Percentiles rank a stretch among this genome's conserved stretches.
Conservation (phyloP, 2,888 invertebrate species). For the Rhingia campestris region DNA sequence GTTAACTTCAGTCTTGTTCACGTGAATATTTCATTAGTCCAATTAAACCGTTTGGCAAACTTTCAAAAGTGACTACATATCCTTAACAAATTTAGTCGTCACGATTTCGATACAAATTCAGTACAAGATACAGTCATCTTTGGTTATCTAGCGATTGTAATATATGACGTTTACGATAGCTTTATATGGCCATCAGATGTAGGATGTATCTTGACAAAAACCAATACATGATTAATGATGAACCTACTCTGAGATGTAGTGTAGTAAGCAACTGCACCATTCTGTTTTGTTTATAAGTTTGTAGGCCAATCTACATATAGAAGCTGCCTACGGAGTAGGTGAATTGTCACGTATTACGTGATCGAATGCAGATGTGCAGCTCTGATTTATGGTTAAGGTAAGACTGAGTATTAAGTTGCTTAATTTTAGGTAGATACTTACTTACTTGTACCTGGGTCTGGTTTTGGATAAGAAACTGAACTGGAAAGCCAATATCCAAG, state of each 20-base stretch:
- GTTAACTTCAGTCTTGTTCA: neutral
- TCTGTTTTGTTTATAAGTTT: conserved; percentile 28
- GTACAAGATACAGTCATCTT: too few relatives aligned
- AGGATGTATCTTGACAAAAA: conserved; percentile 15
- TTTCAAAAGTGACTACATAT: conserved; percentile 29
- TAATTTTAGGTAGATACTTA: too few relatives aligned
- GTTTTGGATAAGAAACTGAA: too few relatives aligned
- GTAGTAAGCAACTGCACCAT: conserved; percentile 30
- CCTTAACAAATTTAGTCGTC: conserved; percentile 40
- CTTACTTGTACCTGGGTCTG: too few relatives aligned
- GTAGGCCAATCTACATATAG: conserved; percentile 19
- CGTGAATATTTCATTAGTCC: conserved; percentile 25
- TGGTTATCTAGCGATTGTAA: too few relatives aligned
- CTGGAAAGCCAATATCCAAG: too few relatives aligned
- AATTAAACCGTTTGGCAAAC: conserved; percentile 19
- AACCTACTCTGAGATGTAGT: conserved; percentile 16
- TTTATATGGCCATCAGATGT: neutral
- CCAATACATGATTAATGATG: conserved; percentile 24
- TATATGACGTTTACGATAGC: neutral
- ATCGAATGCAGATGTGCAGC: conserved; percentile 7
- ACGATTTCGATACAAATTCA: conserved; percentile 27
- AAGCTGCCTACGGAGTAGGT: neutral
- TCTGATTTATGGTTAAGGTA: too few relatives aligned
- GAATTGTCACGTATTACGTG: conserved; percentile 43
- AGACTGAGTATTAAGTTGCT: too few relatives aligned